phyloP scores from a whole-genome alignment of 2,113 vertebrate species.

The Synodontis membranacea region DNA sequence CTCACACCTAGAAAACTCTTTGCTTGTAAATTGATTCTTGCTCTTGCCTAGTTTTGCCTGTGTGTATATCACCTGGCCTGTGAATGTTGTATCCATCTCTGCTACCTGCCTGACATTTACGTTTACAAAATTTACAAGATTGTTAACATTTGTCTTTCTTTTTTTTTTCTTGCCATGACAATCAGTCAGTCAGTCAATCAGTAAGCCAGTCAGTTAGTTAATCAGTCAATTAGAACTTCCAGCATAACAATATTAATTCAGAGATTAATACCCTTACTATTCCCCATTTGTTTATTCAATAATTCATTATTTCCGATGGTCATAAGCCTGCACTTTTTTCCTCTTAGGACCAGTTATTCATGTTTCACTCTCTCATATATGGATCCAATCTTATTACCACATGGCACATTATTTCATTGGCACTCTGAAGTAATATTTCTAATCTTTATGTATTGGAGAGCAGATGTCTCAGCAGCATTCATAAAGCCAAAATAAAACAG shows the following conservation, averaged over 20 bases:
- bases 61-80: background rate
- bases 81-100: background rate
- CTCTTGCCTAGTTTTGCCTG: background rate
- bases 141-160: background rate
- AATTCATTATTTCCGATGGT: background rate
- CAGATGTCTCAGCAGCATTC: slow-evolving; percentile 15
- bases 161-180: too few relatives aligned
- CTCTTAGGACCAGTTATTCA: background rate
- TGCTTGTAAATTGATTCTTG: too few relatives aligned
- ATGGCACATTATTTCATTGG: background rate
- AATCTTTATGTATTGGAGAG: slow-evolving; percentile 37
- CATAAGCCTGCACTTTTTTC: background rate
- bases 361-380: background rate
- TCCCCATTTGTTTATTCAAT: background rate
- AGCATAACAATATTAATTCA: background rate
- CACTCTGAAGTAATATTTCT: background rate
- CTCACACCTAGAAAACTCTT: too few relatives aligned
- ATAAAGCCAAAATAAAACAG: slow-evolving; percentile 22
- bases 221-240: background rate
- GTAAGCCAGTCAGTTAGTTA: background rate
- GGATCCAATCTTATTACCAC: background rate
- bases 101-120: too few relatives aligned
- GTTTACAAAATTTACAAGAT: background rate
- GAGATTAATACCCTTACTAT: background rate
- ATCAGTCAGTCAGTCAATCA: background rate